These are phyloP conservation scores for Sciaenops ocellatus DNA, from an alignment of 2,797 vertebrate species.

Conservation along the genomic window DNA sequence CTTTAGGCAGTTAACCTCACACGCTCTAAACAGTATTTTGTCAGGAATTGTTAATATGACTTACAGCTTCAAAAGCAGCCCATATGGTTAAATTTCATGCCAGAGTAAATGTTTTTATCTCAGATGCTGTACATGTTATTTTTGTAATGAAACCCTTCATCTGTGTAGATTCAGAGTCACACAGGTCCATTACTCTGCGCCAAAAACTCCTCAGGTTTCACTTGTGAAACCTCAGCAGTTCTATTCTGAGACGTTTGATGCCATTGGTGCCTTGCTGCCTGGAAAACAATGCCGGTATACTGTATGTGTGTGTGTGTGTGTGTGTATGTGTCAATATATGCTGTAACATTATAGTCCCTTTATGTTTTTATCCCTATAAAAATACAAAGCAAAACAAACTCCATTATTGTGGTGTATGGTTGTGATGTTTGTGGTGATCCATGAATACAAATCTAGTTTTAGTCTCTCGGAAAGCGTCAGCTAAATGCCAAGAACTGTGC, in stretches of 20 bases:
- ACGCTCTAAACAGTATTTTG: not conserved
- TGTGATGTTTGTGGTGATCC: not conserved
- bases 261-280: slow-evolving; percentile 43
- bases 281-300: slow-evolving; percentile 45
- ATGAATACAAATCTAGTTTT: not conserved
- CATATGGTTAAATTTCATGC: slow-evolving; percentile 16
- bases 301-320: slow-evolving; percentile 8
- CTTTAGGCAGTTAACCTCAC: not conserved
- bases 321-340: not conserved
- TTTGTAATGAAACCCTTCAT: slow-evolving; percentile 23
- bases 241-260: slow-evolving; percentile 66
- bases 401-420: not conserved
- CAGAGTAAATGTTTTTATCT: not conserved
- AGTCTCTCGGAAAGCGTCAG: not conserved
- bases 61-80: not conserved
- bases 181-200: slow-evolving; percentile 49
- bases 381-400: not conserved
- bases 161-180: slow-evolving; percentile 24
- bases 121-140: not conserved
- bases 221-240: slow-evolving; percentile 64
- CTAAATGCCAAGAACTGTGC: not conserved
- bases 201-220: slow-evolving; percentile 57
- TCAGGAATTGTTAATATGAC: not conserved
- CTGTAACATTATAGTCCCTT: not conserved
- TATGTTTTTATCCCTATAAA: not conserved